Evolutionary conservation across 1,140 invertebrate species (phyloP).

Genomic region (Bombus confusus): DNA sequence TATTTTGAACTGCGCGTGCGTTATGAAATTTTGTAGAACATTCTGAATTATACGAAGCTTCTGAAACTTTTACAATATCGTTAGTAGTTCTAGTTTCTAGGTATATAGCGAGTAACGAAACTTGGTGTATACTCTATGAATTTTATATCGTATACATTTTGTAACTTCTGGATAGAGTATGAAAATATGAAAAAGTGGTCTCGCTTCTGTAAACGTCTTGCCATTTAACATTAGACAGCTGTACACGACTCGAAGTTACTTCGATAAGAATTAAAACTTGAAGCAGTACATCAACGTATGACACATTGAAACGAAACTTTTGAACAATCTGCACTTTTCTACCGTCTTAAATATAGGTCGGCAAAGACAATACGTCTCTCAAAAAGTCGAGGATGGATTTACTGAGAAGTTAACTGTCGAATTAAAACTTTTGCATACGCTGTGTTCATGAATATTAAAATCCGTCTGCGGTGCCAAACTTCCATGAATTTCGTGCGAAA

Average conservation of each 20-base stretch:
- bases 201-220: too few relatives aligned
- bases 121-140: too few relatives aligned
- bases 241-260: neutral
- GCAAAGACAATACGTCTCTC: neutral
- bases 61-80: neutral
- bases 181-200: too few relatives aligned
- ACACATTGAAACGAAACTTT: neutral
- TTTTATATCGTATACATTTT: too few relatives aligned
- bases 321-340: neutral
- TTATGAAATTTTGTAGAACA: neutral
- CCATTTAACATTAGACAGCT: neutral
- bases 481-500: neutral
- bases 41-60: neutral
- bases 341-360: neutral
- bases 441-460: conserved; percentile 9
- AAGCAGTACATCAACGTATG: neutral
- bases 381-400: too few relatives aligned
- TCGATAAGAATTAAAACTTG: neutral
- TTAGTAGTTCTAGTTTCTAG: too few relatives aligned
- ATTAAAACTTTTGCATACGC: conserved; percentile 12
- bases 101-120: too few relatives aligned
- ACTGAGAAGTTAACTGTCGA: neutral
- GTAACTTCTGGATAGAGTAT: too few relatives aligned
- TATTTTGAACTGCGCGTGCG: neutral
- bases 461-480: neutral